A percentile compares a stretch with the other conserved stretches of the same genome.
These are phyloP conservation scores for Synergus umbraculus DNA, from an alignment of 2,888 invertebrate species.

Conservation along the genomic window DNA sequence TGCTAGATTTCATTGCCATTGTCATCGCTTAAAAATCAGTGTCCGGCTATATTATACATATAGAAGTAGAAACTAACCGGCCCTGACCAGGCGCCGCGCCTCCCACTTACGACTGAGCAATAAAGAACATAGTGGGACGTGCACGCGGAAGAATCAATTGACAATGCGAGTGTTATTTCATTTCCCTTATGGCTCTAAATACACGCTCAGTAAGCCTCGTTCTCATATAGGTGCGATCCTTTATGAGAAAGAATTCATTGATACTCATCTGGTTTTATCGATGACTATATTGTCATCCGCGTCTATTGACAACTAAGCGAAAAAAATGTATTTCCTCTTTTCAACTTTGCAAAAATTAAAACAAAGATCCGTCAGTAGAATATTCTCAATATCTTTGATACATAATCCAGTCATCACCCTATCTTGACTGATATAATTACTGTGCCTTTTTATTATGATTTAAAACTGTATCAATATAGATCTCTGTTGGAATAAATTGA, in stretches of 20 bases:
- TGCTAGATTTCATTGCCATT: slow-evolving; percentile 62
- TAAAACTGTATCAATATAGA: no score
- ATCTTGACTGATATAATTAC: no score
- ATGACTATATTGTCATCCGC: neutral
- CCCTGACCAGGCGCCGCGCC: slow-evolving; percentile 26
- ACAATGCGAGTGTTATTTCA: slow-evolving; percentile 16
- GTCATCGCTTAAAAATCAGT: slow-evolving; percentile 52
- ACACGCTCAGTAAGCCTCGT: neutral
- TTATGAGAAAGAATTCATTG: neutral
- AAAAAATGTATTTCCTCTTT: neutral
- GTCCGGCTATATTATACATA: slow-evolving; percentile 44
- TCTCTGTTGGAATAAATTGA: no score
- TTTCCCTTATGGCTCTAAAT: slow-evolving; percentile 3
- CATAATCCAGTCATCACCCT: no score
- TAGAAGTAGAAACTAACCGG: slow-evolving; percentile 12
- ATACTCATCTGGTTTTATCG: neutral
- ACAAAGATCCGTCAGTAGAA: no score
- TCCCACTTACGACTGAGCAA: slow-evolving; percentile 25
- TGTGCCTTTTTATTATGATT: no score
- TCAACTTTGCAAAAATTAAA: no score
- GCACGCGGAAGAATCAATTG: slow-evolving; percentile 37
- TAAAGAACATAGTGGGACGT: slow-evolving; percentile 29
- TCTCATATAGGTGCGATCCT: neutral
- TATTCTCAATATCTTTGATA: no score
- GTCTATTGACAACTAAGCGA: neutral